Evolutionary conservation across 2,113 vertebrate species (phyloP), one percentile per base, ranked within the genome.

Genomic region (Nanorana parkeri): DNA sequence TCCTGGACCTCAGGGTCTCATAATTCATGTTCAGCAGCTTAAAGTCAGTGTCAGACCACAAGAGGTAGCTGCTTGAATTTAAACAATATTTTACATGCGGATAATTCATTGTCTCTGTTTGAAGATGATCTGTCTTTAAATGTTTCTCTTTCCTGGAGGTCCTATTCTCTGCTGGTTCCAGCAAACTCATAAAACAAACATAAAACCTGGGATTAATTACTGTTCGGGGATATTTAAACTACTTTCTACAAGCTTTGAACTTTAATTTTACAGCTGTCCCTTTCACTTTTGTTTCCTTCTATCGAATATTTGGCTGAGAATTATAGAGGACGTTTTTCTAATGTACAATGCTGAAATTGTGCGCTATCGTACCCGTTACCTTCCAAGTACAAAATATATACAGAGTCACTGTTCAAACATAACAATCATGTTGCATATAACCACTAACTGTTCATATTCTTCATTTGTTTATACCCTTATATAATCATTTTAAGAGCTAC

Each of bases 161-260:
- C 80, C 72, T n/a, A 68, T 83, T 83, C 80, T 76, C 71, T 76
- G 65, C 63, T 41, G 52, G 63, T 76, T 83, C 52, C 80, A 76
- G 64, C 28, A 83, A 76, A 76, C 72, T 67, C 80, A 83, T 83
- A 83, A 83, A 83, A 67, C 71, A 68, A 83, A 68, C 63, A 83
- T 76, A 83, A 83, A 83, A 83, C 58, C 72, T 76, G 80, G 72
- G 71, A 67, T 83, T 76, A 83, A 83, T 83, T 76, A 76, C 80
- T 76, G 72, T 76, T 76, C 80, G 60, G 80, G 80, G 80, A 83
- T 83, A 76, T 83, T 76, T 83, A 76, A 83, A 60, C 71, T 68
- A 68, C 64, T 60, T 76, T 83, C 63, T 55, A 83, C 80, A 76
- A 58, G 63, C 80, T 83, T 83, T 83, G 80, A 83, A 83, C 80